A percentile compares a stretch with the other conserved stretches of the same genome.
These are phyloP conservation scores for Coenobita brevimanus DNA, from an alignment of 1,140 invertebrate species.

Conservation along the genomic window DNA sequence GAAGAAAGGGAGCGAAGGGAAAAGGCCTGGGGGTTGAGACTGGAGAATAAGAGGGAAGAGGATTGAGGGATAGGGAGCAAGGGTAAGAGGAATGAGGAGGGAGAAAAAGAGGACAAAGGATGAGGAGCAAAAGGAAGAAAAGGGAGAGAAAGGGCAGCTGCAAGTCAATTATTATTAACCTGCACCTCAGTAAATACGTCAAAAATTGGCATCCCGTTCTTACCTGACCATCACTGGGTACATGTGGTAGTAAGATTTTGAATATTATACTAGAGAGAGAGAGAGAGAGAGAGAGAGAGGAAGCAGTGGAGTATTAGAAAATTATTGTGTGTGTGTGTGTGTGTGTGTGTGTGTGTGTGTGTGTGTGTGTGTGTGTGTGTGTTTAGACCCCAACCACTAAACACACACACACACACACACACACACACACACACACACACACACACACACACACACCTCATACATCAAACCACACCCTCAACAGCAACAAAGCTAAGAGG, in stretches of 20 bases:
- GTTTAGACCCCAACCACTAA: neutral
- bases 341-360: neutral
- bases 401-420: slow-evolving; percentile 1
- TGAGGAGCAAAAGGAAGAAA: neutral
- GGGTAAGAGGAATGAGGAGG: too few species aligned
- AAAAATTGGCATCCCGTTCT: too few species aligned
- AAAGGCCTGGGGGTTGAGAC: too few species aligned
- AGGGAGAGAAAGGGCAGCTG: neutral
- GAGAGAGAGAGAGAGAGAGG: neutral
- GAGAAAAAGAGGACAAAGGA: neutral
- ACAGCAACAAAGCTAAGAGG: neutral
- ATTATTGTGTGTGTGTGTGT: neutral
- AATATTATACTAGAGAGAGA: too few species aligned
- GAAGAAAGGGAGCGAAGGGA: too few species aligned
- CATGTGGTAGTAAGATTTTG: too few species aligned
- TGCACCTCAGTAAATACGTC: too few species aligned
- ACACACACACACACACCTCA: too few species aligned
- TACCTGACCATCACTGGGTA: too few species aligned
- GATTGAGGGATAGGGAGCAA: neutral
- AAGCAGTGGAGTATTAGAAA: neutral
- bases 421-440: slow-evolving; percentile 1
- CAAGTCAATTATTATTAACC: too few species aligned
- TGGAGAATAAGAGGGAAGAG: neutral
- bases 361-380: neutral
- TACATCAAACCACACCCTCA: neutral